Evolutionary conservation across 2,113 vertebrate species (phyloP), one percentile per base, ranked within the genome.

Genomic region (Toxotes chatareus): DNA sequence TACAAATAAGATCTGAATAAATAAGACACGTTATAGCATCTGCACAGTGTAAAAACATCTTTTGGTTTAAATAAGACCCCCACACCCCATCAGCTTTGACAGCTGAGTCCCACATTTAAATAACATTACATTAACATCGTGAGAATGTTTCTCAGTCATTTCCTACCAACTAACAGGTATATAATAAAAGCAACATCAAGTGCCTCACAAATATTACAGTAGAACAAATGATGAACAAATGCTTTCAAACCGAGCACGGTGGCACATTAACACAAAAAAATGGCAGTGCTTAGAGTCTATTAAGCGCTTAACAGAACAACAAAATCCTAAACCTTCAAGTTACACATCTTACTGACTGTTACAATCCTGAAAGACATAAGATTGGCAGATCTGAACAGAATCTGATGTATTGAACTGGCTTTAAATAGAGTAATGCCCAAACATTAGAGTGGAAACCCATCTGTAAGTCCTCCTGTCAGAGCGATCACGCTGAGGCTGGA

Each of bases 281-380:
- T 91, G 93, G 94, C 94, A 96, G 92, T 90, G 84, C 53, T 85
- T 87, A 6, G 73, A 80, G 51, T 82, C 78, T 70, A 83, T 56
- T 59, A 76, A 62, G 63, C 82, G 73, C 59, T 79, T 85, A 9
- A 47, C 86, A 88, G 21, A 68, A 53, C 77, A 71, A 86, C 11
- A n/a, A 53, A 88, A 86, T 4, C 60, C 59, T 53, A 40, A 85
- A 85, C 51, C 65, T 42, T 60, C 40, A 71, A 23, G 23, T 32
- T 4, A 57, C 19, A 63, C 3, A 44, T 23, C 10, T 49, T 46
- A 7, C 27, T 27, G 27, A 27, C 27, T 27, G 27, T 27, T 27
- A 27, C 27, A 34, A 21, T 19, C 27, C 5, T n/a, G 42, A 75
- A 32, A 73, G 46, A 79, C 49, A 55, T 57, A 44, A 63, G 56